These are phyloP conservation scores for Saccopteryx bilineata DNA, from an alignment of 2,113 vertebrate genomes.

Conservation along the genomic window DNA sequence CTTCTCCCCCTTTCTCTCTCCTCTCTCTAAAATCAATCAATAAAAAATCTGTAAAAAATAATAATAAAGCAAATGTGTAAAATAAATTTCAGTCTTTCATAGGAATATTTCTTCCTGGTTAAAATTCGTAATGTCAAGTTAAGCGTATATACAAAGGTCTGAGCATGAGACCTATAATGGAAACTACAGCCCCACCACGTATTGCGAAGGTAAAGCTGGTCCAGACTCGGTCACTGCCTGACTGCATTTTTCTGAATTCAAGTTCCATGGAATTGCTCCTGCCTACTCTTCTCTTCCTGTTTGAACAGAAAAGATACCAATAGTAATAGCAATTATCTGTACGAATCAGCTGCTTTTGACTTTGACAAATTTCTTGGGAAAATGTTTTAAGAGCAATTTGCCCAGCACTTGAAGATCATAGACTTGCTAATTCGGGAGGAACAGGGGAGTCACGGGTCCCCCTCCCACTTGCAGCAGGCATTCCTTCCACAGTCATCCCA, in stretches of 20 bases:
- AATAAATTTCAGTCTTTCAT: constrained; percentile 69
- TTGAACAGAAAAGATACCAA: constrained; percentile 68
- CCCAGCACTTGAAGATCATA: neutral
- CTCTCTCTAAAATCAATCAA: no score
- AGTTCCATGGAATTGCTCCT: neutral
- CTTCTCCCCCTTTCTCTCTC: no score
- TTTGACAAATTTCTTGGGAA: neutral
- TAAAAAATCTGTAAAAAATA: no score
- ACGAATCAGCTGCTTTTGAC: neutral
- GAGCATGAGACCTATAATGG: constrained; percentile 76
- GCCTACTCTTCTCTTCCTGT: constrained; percentile 54
- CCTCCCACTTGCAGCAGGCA: neutral
- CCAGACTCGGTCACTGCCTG: constrained; percentile 18
- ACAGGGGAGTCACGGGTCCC: neutral
- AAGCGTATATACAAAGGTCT: constrained; percentile 67
- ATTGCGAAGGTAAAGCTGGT: constrained; percentile 46
- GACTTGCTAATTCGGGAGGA: neutral
- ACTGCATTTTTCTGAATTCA: neutral
- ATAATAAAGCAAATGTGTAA: neutral
- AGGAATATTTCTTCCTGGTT: constrained; percentile 72
- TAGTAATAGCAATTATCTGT: constrained; percentile 34
- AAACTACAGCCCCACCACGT: constrained; percentile 69
- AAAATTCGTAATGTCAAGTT: constrained; percentile 74
- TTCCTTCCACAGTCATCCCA: neutral
- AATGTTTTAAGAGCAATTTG: constrained; percentile 10